Evolutionary conservation across 64 coral and sea anemone species (phyloP), one percentile per base, ranked within the genome.

Genomic region (Pocillopora verrucosa): DNA sequence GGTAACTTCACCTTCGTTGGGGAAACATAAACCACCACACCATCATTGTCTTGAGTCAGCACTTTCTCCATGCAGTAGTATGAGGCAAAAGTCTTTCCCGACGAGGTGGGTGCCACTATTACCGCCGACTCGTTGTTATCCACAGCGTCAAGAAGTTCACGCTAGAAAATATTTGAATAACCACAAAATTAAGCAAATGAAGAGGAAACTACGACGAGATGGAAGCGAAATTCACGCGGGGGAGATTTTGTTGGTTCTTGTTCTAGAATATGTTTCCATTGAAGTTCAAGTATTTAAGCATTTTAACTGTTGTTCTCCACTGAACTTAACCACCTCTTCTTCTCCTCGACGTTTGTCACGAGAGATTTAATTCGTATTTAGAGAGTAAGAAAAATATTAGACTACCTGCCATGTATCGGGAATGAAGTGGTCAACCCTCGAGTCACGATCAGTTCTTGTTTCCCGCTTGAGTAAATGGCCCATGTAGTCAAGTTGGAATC

Each of bases 1-100:
- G 76, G 10, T 13, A 13, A 1, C 13, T 20, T 80, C 87, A 87
- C 93, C 89, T 94, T 94, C 15, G 93, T 94, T 1, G 93, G 93
- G 41, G 93, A 94, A 59, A 94, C 93, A 76, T 94, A 94, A 41
- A 94, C 93, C 72, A 94, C 93, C 13, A 94, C 77, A 61, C 84
- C 93, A 69, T 91, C 60, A 17, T 94, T 63, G 67, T 78, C 80
- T 36, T 91, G 76, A 88, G 59, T 91, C 14, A 94, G 26, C 22
- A 94, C 93, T 82, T 82, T 90, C 82, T 94, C 93, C 89, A 94
- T 94, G 61, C 93, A 94, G 83, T 94, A 94, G 36, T 87, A 94
- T 0, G 93, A 94, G 45, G 86, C 93, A 65, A 75, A 94, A 15
- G 93, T 94, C 73, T 94, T 94, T 16, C 93, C 93, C 60, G 93